Base-by-base conservation (phyloP, 2,888 invertebrate genomes). In the Philonicus albiceps region DNA sequence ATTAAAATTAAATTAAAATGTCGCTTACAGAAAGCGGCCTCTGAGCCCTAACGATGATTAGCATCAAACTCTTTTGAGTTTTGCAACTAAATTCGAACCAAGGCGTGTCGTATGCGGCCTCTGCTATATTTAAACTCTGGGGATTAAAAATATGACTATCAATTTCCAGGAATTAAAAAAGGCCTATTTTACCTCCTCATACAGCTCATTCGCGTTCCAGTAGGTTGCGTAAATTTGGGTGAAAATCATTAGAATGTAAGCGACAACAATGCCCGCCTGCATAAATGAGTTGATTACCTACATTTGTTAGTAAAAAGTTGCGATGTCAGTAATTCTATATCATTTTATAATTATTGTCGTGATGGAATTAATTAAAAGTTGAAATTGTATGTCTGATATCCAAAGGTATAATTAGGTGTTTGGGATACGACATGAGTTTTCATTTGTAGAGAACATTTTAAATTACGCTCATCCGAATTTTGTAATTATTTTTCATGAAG, bases 41-140 rank as follows among this genome's bases (percentile, higher is more conserved):
- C 30, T 87, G 85, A 1, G 87, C 83, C 22, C 81, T 76, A 16
- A 43, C 27, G 1, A 87, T 85, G 6, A 87, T 80, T 5, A 87
- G 37, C 53, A 75, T 31, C 13, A 86, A 22, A 72, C 43, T 43
- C 34, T 75, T 86, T n/a, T 83, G 80, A 11, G 22, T 40, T 2
- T 1, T 11, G 31, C 43, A 22, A 72, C 74, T 86, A 16, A 43
- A 86, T 13, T 74, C 84, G 43, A 76, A 83, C 86, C 86, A 87
- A 16, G 80, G 83, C 8, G 31, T 31, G 30, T 74, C 74, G 19
- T 87, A 87, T 1, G 86, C 83, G 4, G 87, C 86, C 31, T 40
- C 72, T 19, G 83, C 53, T 22, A 86, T 74, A n/a, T 80, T 74
- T 13, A 85, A 75, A 30, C 87, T 86, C 81, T 86, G 43, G 0